These are phyloP conservation scores for Telmatochromis brichardi DNA, from an alignment of 2,113 vertebrate genomes.

Conservation along the genomic window DNA sequence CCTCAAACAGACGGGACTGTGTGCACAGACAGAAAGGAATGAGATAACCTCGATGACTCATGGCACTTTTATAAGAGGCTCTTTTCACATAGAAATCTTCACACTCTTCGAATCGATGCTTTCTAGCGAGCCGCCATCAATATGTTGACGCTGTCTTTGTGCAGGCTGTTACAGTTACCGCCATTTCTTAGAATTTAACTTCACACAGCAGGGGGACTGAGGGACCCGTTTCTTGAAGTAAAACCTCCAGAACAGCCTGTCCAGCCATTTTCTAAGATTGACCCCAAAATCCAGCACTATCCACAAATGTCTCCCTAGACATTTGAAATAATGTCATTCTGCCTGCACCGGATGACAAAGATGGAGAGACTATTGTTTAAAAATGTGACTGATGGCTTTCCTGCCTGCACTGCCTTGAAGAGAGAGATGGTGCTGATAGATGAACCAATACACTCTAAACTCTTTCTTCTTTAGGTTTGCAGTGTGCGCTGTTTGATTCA, in stretches of 20 bases:
- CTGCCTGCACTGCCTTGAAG: slow-evolving; percentile 47
- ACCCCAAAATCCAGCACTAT: slow-evolving; percentile 38
- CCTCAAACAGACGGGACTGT: neutral
- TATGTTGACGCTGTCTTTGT: slow-evolving; percentile 32
- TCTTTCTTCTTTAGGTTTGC: slow-evolving; percentile 54
- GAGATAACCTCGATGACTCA: slow-evolving; percentile 40
- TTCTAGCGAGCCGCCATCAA: slow-evolving; percentile 14
- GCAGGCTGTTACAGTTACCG: slow-evolving; percentile 12
- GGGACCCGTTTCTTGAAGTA: slow-evolving; percentile 15
- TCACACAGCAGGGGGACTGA: slow-evolving; percentile 16
- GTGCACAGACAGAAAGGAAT: slow-evolving; percentile 4
- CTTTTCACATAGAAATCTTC: slow-evolving; percentile 46
- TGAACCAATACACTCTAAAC: slow-evolving; percentile 56
- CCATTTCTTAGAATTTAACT: slow-evolving; percentile 20
- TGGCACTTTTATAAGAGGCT: slow-evolving; percentile 31
- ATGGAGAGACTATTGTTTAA: slow-evolving; percentile 66
- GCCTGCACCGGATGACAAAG: slow-evolving; percentile 53
- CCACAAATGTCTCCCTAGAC: slow-evolving; percentile 61
- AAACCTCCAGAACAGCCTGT: slow-evolving; percentile 24
- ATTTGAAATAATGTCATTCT: slow-evolving; percentile 63
- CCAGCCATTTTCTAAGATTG: slow-evolving; percentile 17
- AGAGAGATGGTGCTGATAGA: slow-evolving; percentile 60
- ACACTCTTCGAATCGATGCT: slow-evolving; percentile 44
- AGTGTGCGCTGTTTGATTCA: slow-evolving; percentile 55
- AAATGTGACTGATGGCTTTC: slow-evolving; percentile 73